These are phyloP conservation scores for Barnardius zonarius DNA, from an alignment of 2,113 vertebrate genomes.

Conservation along the genomic window DNA sequence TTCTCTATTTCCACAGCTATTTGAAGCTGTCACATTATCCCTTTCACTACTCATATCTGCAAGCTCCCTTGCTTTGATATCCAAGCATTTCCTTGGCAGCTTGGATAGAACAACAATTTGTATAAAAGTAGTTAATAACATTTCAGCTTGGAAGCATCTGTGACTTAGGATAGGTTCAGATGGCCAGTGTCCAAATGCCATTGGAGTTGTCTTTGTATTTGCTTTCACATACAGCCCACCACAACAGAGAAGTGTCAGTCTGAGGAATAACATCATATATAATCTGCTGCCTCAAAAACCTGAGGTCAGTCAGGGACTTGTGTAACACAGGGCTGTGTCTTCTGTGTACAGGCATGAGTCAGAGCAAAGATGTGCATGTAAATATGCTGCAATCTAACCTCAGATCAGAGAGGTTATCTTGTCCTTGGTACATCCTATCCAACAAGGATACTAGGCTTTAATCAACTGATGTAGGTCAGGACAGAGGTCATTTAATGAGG, in stretches of 20 bases:
- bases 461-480: background rate
- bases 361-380: background rate
- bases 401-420: background rate
- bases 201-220: fast-evolving
- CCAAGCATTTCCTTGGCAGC: background rate
- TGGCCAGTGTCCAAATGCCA: background rate
- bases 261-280: background rate
- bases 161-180: background rate
- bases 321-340: background rate
- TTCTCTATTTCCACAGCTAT: background rate
- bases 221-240: background rate
- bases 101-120: background rate
- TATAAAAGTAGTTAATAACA: background rate
- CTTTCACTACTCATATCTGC: background rate
- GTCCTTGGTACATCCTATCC: background rate
- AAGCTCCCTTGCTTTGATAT: background rate
- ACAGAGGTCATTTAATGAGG: background rate
- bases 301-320: background rate
- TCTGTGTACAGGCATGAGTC: background rate
- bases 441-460: background rate
- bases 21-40: background rate
- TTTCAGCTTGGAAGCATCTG: background rate
- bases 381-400: background rate
- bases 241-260: background rate
- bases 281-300: background rate